Evolutionary conservation across 2,113 vertebrate genomes (phyloP), one percentile per base, ranked within the genome.

Genomic region (Petroica traversi): DNA sequence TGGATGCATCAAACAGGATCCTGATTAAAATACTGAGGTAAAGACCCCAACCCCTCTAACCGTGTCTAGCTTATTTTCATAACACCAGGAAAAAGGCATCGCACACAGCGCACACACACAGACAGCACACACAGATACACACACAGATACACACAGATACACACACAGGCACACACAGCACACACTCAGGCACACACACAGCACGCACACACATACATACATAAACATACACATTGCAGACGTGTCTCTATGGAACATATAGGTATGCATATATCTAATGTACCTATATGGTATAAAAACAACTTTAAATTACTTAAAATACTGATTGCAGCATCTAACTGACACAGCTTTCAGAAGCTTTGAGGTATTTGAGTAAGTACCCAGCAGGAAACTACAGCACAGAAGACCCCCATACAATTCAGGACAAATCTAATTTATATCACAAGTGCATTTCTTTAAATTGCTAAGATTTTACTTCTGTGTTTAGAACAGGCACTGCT

Each of bases 391-490:
- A 51, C 9, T 28, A 19, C 14, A 33, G 33, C 1, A 41, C 6
- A 29, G n/a, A 80, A 28, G 23, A 45, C 5, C 2, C 19, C 11
- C 38, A 6, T 9, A 5, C 7, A 54, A 49, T 5, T 67, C 68
- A 54, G 48, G 15, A 26, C 26, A 78, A 87, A 89, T 24, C 15
- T 23, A 28, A 38, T 72, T 57, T 36, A 67, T 22, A 43, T 5
- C 1, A 0, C 51, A 54, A 51, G 54, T 0, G 0, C 8, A 2
- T n/a, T 62, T 54, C 75, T 66, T 54, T 40, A n/a, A 40, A 52
- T 46, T 16, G 13, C 23, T 45, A 38, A 25, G 46, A 24, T 45
- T 77, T 81, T 28, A 67, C 25, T 45, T 49, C 45, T 33, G 2
- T 16, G 18, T 75, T 88, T 78, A 51, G 46, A 46, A 74, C 9